phyloP scores from a whole-genome alignment of 1,140 invertebrate genomes.

The Drosophila triauraria region DNA sequence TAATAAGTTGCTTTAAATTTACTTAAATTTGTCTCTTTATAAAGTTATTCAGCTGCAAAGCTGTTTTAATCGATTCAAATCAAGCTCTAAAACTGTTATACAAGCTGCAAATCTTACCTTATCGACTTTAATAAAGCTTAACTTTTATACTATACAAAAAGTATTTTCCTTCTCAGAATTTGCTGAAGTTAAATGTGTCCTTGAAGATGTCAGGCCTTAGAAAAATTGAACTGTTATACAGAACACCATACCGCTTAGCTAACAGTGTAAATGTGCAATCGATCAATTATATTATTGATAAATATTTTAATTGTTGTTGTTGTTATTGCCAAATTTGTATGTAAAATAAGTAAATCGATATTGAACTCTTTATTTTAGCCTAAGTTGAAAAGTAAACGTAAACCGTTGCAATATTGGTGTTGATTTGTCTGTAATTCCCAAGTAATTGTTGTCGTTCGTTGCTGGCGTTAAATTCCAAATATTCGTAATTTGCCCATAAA shows the following conservation, averaged over 20 bases:
- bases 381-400: slow-evolving; percentile 36
- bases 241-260: not conserved
- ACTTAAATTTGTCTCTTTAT: not conserved
- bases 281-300: slow-evolving; percentile 17
- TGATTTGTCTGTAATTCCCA: slow-evolving; percentile 42
- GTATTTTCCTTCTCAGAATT: not conserved
- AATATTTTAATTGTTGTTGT: slow-evolving; percentile 54
- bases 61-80: not conserved
- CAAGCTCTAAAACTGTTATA: not conserved
- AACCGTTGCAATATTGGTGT: slow-evolving; percentile 50
- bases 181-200: too few species aligned
- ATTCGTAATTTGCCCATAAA: slow-evolving; percentile 22
- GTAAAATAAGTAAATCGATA: slow-evolving; percentile 46
- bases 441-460: slow-evolving; percentile 59
- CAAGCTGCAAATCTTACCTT: not conserved
- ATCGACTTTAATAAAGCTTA: not conserved
- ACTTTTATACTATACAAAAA: not conserved
- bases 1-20: not conserved
- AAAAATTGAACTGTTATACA: slow-evolving; percentile 4
- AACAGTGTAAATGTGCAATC: slow-evolving; percentile 23
- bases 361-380: slow-evolving; percentile 32
- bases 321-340: slow-evolving; percentile 55
- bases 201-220: too few species aligned
- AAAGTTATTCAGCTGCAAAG: not conserved
- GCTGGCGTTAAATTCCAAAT: slow-evolving; percentile 58